Percentiles rank a stretch among this genome's conserved stretches.
Evolutionary conservation across 2,888 invertebrate genomes (phyloP).

Genomic region (Orchestes rusci): DNA sequence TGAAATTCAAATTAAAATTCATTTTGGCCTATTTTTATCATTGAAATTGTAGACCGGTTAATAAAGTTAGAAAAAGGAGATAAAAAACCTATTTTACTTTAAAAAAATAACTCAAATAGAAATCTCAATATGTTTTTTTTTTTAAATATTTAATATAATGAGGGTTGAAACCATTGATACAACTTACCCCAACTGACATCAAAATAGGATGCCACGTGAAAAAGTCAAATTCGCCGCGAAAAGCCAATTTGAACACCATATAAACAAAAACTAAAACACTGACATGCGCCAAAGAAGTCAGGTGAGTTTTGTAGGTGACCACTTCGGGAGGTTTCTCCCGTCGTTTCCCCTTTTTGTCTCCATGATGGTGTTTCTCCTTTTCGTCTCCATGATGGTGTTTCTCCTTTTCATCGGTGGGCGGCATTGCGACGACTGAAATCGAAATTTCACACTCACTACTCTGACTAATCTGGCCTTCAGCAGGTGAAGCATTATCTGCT

Average conservation of each 20-base stretch:
- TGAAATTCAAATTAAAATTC: too few relatives aligned
- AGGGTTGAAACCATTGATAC: not conserved
- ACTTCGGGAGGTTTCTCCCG: constrained; percentile 17
- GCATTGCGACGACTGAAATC: too few relatives aligned
- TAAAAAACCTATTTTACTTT: too few relatives aligned
- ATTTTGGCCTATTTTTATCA: too few relatives aligned
- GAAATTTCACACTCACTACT: too few relatives aligned
- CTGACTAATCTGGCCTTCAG: too few relatives aligned
- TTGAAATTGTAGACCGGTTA: too few relatives aligned
- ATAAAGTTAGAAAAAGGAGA: too few relatives aligned
- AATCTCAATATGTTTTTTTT: too few relatives aligned
- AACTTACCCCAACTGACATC: constrained; percentile 33
- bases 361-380: not conserved
- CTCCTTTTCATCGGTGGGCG: constrained; percentile 1
- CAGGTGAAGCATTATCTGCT: too few relatives aligned
- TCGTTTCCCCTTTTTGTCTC: constrained; percentile 2
- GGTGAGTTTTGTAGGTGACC: constrained; percentile 20
- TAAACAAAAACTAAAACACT: constrained; percentile 28
- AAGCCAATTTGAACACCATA: constrained; percentile 29
- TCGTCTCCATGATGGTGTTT: not conserved
- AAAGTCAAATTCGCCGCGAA: constrained; percentile 30
- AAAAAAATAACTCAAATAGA: too few relatives aligned
- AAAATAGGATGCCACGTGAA: constrained; percentile 35
- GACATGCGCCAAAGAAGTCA: constrained; percentile 30
- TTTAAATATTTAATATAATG: not conserved